Conservation (phyloP, 2,797 vertebrate species). For the Aselliscus stoliczkanus region DNA sequence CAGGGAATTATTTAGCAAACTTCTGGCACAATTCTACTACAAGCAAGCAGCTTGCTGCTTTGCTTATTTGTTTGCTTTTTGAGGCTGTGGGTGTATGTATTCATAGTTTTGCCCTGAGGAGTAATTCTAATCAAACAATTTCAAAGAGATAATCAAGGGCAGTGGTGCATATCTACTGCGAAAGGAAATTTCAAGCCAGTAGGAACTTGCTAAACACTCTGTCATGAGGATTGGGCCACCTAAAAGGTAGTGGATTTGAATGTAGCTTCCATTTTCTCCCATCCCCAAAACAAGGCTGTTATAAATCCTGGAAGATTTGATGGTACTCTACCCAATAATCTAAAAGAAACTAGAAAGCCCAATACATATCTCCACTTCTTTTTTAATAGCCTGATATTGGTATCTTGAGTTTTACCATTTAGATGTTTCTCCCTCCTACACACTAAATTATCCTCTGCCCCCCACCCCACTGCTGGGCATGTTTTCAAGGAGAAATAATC, state of each 20-base stretch:
- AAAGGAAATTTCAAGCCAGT: not conserved
- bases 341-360: not conserved
- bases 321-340: not conserved
- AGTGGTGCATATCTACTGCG: not conserved
- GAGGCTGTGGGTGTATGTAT: not conserved
- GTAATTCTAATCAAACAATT: not conserved
- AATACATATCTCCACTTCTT: not conserved
- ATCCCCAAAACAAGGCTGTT: not conserved
- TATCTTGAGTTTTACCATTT: not conserved
- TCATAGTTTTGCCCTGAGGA: not conserved
- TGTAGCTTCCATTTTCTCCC: not conserved
- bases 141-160: not conserved
- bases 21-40: not conserved
- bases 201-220: not conserved
- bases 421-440: not conserved
- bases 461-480: not conserved
- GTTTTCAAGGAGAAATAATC: not conserved
- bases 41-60: not conserved
- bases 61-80: not conserved
- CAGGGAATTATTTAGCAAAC: not conserved
- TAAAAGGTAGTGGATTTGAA: not conserved
- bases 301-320: not conserved
- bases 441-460: not conserved
- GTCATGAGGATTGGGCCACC: not conserved
- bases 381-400: not conserved